Percentiles rank a stretch among this genome's conserved stretches.
These are phyloP conservation scores for Drosophila kurseongensis DNA, from an alignment of 1,140 invertebrate species.

Conservation along the genomic window DNA sequence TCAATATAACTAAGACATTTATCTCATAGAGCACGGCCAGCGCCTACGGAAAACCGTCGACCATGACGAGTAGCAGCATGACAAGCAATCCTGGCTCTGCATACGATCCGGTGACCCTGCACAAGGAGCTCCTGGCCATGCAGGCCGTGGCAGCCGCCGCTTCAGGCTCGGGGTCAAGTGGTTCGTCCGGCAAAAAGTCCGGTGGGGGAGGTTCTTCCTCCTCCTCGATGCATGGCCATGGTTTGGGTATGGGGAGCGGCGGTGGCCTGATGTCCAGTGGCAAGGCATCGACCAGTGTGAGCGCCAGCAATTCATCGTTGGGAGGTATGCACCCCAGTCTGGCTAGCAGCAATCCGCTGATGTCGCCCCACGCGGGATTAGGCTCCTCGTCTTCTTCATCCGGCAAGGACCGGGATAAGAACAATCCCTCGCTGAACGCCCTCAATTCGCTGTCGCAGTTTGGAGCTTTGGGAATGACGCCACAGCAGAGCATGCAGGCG, in stretches of 20 bases:
- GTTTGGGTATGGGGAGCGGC: conserved; percentile 48
- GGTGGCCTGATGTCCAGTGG: conserved; percentile 61
- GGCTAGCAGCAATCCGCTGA: conserved; percentile 40
- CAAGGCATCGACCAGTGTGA: conserved; percentile 63
- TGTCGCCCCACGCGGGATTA: conserved; percentile 69
- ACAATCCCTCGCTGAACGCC: conserved; percentile 81
- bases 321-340: conserved; percentile 57
- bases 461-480: conserved; percentile 78
- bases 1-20: too few species aligned
- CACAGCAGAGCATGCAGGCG: conserved; percentile 83
- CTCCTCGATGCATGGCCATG: conserved; percentile 59
- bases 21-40: conserved; percentile 56
- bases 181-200: conserved; percentile 80
- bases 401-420: conserved; percentile 71
- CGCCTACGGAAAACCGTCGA: conserved; percentile 75
- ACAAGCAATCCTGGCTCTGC: conserved; percentile 72
- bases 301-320: conserved; percentile 55
- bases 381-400: conserved; percentile 39
- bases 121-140: conserved; percentile 84
- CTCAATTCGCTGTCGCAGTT: conserved; percentile 82
- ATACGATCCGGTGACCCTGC: conserved; percentile 81
- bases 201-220: conserved; percentile 39
- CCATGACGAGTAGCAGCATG: conserved; percentile 71
- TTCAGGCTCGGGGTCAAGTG: conserved; percentile 56
- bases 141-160: conserved; percentile 82